Percentiles rank a stretch among this genome's conserved stretches.
phyloP scores from a whole-genome alignment of 2,888 invertebrate species.

The Troilus luridus region DNA sequence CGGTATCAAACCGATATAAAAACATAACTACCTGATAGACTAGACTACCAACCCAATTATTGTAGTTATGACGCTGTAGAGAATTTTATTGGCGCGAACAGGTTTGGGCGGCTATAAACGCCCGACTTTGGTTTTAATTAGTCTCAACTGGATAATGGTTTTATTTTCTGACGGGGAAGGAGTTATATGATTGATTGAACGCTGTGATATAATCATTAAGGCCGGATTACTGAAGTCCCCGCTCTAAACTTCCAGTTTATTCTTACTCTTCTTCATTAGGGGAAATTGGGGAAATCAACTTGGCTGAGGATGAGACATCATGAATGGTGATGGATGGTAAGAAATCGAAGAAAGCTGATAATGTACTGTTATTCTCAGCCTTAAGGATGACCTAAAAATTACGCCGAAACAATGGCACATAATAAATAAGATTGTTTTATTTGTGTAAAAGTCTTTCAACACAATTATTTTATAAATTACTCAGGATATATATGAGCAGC shows the following conservation, averaged over 20 bases:
- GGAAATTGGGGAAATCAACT: background rate
- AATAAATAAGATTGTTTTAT: too few relatives aligned
- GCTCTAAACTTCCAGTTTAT: background rate
- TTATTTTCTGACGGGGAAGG: conserved; percentile 4
- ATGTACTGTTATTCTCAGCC: too few relatives aligned
- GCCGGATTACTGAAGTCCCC: background rate
- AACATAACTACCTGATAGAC: background rate
- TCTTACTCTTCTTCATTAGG: background rate
- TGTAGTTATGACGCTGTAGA: conserved; percentile 23
- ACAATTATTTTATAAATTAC: too few relatives aligned
- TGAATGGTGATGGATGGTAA: background rate
- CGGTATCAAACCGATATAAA: background rate
- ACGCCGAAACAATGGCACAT: too few relatives aligned
- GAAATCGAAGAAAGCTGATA: background rate
- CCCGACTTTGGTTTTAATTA: conserved; percentile 15
- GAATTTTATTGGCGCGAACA: background rate
- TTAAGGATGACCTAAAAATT: too few relatives aligned
- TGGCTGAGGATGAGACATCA: background rate
- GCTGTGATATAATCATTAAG: conserved; percentile 25
- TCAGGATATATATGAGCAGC: too few relatives aligned
- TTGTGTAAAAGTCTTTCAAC: too few relatives aligned
- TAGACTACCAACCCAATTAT: conserved; percentile 27
- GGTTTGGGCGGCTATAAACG: conserved; percentile 14
- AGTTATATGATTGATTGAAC: conserved; percentile 30
- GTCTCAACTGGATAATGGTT: conserved; percentile 12